Evolutionary conservation across 1,140 invertebrate species (phyloP), one percentile per base, ranked within the genome.

Genomic region (Pseudomyrmex gracilis): DNA sequence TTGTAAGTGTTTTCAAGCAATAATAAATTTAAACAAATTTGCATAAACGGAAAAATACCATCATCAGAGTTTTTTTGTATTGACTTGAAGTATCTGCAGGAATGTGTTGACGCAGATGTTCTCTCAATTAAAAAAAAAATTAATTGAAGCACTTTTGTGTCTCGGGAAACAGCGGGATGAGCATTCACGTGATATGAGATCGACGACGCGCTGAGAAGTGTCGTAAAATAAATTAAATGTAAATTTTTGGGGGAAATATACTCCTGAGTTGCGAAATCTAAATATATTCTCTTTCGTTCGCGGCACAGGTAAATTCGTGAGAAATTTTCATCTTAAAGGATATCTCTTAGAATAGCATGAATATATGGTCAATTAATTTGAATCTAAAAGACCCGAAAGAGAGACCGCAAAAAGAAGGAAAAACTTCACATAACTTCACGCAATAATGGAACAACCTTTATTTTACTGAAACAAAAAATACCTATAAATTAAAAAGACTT

Each of bases 221-320:
- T 68, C 74, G 17, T 78, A 78, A 78, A 67, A 78, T 78, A 78
- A 78, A 78, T 78, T 78, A 68, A 78, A 34, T 7, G 15, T 45
- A 68, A 9, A 55, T 67, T 2, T 55, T 24, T 22, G 13, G 0
- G 47, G 17, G 34, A 22, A 34, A 7, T 34, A 57, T 68, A n/a
- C 68, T 68, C 57, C 57, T 43, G 57, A 22, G 24, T 68, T 57
- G 61, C 34, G 15, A 9, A 7, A 34, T 34, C 34, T 13, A 12
- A 68, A 78, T 47, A 78, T 78, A 57, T 57, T 34, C 20, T 67
- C n/a, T 55, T n/a, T 55, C 13, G 8, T 17, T 1, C 17, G 2
- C 2, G 2, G 9, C n/a, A 15, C 5, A 67, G 34, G 67, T 78
- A 68, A 78, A 5, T 17, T 57, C 51, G 4, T 68, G n/a, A 12